Evolutionary conservation across 2,888 invertebrate genomes (phyloP).

Genomic region (Oscheius myriophilus): DNA sequence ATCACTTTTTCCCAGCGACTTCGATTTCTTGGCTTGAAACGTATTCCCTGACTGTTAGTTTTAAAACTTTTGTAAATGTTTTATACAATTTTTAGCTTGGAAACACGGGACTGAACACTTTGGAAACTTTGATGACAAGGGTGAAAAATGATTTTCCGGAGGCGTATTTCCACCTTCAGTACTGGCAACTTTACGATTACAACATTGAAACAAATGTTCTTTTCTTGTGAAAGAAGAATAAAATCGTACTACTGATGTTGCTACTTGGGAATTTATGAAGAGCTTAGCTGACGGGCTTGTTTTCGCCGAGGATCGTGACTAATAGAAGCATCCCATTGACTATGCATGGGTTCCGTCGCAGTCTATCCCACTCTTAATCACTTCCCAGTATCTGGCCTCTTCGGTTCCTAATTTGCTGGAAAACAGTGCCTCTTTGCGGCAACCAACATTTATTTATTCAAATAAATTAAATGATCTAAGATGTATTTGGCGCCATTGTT

Average conservation of each 20-base stretch:
- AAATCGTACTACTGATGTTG: too few relatives aligned
- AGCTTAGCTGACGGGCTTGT: too few relatives aligned
- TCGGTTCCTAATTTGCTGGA: too few relatives aligned
- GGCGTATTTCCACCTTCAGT: constrained; percentile 7
- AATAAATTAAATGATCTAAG: too few relatives aligned
- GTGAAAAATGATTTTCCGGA: background rate
- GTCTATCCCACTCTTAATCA: too few relatives aligned
- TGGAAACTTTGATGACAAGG: too few relatives aligned
- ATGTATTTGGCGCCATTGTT: too few relatives aligned
- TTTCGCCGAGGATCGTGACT: too few relatives aligned
- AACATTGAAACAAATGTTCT: constrained; percentile 23
- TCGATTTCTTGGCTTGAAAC: constrained; percentile 16
- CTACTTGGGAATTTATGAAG: too few relatives aligned
- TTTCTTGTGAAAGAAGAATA: background rate
- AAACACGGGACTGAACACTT: background rate
- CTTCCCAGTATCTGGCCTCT: too few relatives aligned
- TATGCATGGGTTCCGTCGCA: constrained; percentile 18
- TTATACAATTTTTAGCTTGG: constrained; percentile 13
- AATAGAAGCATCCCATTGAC: constrained; percentile 11
- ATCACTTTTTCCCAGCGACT: constrained; percentile 18
- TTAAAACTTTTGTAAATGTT: background rate
- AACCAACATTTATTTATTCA: too few relatives aligned
- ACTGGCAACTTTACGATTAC: constrained; percentile 16
- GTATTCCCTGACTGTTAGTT: constrained; percentile 1
- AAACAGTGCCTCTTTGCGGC: too few relatives aligned